These are phyloP conservation scores for Aix galericulata DNA, from an alignment of 2,113 vertebrate genomes.

Conservation along the genomic window DNA sequence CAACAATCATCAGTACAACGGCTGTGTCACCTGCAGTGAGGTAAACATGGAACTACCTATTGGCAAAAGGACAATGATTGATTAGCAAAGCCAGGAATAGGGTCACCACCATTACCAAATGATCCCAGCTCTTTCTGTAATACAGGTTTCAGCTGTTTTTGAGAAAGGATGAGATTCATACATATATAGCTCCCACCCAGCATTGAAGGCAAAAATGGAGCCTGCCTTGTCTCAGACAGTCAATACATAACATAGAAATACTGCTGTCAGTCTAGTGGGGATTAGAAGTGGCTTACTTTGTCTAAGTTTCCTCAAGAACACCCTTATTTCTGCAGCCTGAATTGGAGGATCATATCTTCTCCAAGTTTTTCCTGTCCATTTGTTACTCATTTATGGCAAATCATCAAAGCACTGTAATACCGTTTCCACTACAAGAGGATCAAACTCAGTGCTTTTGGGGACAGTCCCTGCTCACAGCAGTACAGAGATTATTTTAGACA, in stretches of 20 bases:
- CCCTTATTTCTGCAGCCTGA: not conserved
- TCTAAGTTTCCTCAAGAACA: not conserved
- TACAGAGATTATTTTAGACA: slow-evolving; percentile 22
- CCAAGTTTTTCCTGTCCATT: slow-evolving; percentile 7
- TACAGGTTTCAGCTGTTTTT: not conserved
- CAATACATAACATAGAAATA: not conserved
- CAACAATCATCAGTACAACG: not conserved
- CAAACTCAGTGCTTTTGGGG: not conserved
- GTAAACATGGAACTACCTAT: not conserved
- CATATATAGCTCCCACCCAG: not conserved
- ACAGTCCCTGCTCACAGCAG: slow-evolving; percentile 3
- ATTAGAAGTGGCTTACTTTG: not conserved
- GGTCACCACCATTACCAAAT: not conserved
- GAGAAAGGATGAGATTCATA: not conserved
- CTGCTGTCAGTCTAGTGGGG: not conserved
- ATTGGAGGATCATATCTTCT: not conserved
- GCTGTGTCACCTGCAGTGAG: not conserved
- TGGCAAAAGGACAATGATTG: not conserved
- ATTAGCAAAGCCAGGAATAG: not conserved
- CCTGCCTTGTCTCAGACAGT: not conserved
- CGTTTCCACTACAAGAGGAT: not conserved
- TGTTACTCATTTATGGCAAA: slow-evolving; percentile 8
- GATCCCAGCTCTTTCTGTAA: not conserved
- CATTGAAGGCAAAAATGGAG: not conserved
- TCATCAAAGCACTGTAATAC: not conserved